phyloP scores from a whole-genome alignment of 2,113 vertebrate genomes.

The Eolophus roseicapilla region DNA sequence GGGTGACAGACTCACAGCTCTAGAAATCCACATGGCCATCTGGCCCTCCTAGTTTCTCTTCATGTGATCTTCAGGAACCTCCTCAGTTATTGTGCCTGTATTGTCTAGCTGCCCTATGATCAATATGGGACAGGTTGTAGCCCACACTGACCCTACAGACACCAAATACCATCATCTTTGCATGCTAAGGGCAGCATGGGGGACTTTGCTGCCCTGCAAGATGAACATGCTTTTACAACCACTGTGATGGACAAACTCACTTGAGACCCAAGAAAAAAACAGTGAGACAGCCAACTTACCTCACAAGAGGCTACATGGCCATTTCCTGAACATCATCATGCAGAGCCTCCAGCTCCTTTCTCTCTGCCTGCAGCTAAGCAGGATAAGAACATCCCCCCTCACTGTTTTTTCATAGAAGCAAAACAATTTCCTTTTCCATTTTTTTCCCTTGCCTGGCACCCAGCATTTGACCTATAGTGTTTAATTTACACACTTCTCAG shows the following conservation, averaged over 20 bases:
- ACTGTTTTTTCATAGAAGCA: background rate
- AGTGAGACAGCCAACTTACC: background rate
- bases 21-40: background rate
- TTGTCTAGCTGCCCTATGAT: background rate
- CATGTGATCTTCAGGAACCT: background rate
- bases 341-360: background rate
- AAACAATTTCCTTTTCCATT: background rate
- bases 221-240: background rate
- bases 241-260: background rate
- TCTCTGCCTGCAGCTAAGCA: background rate
- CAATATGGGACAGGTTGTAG: background rate
- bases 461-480: background rate
- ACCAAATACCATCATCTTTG: background rate
- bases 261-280: background rate
- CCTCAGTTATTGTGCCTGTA: background rate
- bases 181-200: background rate
- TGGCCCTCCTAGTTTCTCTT: background rate
- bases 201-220: background rate
- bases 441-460: background rate
- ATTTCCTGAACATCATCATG: background rate
- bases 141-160: background rate
- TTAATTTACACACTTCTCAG: background rate
- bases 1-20: background rate
- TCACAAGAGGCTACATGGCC: background rate
- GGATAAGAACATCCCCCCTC: background rate